A percentile compares a stretch with the other conserved stretches of the same genome.
Conservation (phyloP, 1,140 invertebrate species). For the Drosophila watanabei region DNA sequence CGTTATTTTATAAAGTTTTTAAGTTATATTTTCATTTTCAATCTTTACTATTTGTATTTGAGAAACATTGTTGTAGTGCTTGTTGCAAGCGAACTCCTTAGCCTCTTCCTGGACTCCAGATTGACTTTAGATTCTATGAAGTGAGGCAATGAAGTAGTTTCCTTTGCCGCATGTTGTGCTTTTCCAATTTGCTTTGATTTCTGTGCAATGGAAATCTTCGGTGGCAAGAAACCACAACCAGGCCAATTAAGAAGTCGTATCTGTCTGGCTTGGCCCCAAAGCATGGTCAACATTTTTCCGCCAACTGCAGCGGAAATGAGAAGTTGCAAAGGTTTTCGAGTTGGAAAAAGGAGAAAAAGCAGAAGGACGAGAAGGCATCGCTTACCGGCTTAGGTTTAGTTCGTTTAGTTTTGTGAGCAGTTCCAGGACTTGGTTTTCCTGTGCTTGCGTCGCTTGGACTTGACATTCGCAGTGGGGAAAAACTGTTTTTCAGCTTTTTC, state of each 20-base stretch:
- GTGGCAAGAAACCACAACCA: constrained; percentile 2
- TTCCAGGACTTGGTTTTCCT: constrained; percentile 18
- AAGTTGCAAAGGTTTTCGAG: neutral
- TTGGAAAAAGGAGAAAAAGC: neutral
- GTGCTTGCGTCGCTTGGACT: constrained; percentile 29
- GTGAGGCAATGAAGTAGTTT: neutral
- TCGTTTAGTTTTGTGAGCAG: constrained; percentile 30
- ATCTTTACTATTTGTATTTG: too few species aligned
- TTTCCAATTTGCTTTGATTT: neutral
- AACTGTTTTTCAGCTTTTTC: constrained; percentile 39
- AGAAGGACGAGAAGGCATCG: constrained; percentile 3
- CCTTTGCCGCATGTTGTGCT: neutral
- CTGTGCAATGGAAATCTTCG: neutral
- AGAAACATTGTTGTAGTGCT: too few species aligned
- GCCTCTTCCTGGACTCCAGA: neutral
- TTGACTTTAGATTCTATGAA: constrained; percentile 13
- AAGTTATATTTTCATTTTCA: too few species aligned
- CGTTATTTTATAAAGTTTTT: too few species aligned
- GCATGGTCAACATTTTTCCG: constrained; percentile 18
- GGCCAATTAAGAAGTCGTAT: constrained; percentile 5
- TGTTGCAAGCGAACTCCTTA: neutral
- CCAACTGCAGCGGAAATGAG: constrained; percentile 12
- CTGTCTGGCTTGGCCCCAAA: constrained; percentile 1
- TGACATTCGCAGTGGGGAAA: constrained; percentile 40
- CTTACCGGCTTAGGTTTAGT: constrained; percentile 45